Evolutionary conservation across 1,140 invertebrate species (phyloP).

Genomic region (Copidosoma floridanum): DNA sequence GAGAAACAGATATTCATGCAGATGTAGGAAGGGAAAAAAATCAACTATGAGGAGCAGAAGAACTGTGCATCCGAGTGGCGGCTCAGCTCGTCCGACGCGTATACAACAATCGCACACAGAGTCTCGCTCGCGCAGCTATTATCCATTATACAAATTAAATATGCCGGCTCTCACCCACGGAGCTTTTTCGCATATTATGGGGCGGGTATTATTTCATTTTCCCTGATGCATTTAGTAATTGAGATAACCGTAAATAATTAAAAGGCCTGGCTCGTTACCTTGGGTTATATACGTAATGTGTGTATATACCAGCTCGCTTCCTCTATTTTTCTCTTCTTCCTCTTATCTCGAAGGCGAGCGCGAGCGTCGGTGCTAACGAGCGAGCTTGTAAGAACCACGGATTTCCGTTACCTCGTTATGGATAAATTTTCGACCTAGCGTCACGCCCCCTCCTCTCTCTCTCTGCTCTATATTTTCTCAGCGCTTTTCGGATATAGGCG

Average conservation of each 20-base stretch:
- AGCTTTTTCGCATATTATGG: too few relatives aligned
- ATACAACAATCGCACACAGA: too few relatives aligned
- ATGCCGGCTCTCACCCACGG: not conserved
- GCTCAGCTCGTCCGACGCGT: too few relatives aligned
- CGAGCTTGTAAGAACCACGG: not conserved
- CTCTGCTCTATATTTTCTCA: too few relatives aligned
- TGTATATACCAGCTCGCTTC: not conserved
- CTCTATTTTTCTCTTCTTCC: too few relatives aligned
- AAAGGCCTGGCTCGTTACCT: constrained; percentile 8
- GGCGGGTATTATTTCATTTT: too few relatives aligned
- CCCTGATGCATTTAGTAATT: constrained; percentile 4
- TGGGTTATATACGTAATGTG: not conserved
- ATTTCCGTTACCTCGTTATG: constrained; percentile 11
- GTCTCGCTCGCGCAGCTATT: not conserved
- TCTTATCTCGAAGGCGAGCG: not conserved
- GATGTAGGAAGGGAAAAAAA: too few relatives aligned
- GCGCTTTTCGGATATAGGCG: too few relatives aligned
- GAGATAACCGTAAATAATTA: constrained; percentile 22
- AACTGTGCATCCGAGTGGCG: too few relatives aligned
- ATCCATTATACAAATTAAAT: constrained; percentile 7
- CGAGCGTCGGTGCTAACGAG: constrained; percentile 4
- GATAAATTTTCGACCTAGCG: not conserved
- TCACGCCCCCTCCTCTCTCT: not conserved
- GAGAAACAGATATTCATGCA: too few relatives aligned
- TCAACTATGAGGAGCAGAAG: too few relatives aligned